Evolutionary conservation across 2,797 vertebrate genomes (phyloP).

Genomic region (Hypotaenidia philippensis): DNA sequence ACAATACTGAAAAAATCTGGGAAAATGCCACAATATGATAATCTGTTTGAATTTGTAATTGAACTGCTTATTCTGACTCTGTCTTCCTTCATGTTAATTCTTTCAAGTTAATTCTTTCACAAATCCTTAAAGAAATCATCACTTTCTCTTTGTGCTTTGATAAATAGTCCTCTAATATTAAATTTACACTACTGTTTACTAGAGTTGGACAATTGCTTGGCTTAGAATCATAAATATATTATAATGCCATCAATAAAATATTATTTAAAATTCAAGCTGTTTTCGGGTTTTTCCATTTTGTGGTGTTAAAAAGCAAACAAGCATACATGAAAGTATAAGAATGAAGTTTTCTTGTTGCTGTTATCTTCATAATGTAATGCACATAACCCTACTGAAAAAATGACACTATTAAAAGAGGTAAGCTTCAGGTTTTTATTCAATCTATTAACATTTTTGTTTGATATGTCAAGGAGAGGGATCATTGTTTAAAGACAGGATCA

Average conservation of each 20-base stretch:
- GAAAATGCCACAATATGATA: neutral
- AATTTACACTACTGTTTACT: neutral
- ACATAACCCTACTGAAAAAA: neutral
- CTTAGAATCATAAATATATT: neutral
- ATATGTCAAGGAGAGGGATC: neutral
- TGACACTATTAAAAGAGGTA: neutral
- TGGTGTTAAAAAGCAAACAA: neutral
- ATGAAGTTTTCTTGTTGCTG: neutral
- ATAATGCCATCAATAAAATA: neutral
- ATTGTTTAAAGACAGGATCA: neutral
- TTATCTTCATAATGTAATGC: neutral
- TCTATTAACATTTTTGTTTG: neutral
- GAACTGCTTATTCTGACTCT: neutral
- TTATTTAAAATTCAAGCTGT: neutral
- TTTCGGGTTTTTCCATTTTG: neutral
- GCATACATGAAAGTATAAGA: neutral
- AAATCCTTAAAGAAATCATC: neutral
- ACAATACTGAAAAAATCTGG: neutral
- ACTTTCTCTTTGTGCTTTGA: neutral
- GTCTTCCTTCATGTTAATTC: neutral
- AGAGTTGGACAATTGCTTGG: neutral
- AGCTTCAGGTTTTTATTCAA: neutral
- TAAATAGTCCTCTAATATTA: neutral
- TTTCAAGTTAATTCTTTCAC: neutral
- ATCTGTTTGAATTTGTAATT: neutral